Evolutionary conservation across 2,797 vertebrate genomes (phyloP).

Genomic region (Phataginus tricuspis): DNA sequence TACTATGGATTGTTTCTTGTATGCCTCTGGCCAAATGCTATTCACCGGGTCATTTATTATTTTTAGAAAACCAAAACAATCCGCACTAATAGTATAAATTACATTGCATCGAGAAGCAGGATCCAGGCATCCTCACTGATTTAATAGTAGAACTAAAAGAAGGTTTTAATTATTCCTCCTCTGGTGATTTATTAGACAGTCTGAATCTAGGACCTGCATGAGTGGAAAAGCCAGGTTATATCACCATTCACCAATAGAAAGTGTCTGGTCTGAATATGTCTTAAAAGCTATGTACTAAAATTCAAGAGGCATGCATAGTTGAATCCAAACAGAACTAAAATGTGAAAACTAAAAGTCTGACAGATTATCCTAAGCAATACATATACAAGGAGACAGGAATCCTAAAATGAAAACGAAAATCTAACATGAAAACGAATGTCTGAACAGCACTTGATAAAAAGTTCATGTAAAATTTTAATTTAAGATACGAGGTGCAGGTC

Average conservation of each 20-base stretch:
- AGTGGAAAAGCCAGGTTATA: conserved; percentile 57
- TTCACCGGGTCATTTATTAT: conserved; percentile 87
- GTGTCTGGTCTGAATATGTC: neutral
- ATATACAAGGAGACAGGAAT: conserved; percentile 42
- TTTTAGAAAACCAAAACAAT: conserved; percentile 87
- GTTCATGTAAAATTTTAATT: conserved; percentile 31
- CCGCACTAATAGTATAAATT: conserved; percentile 80
- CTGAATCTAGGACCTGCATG: conserved; percentile 4
- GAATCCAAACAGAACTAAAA: neutral
- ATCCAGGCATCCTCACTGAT: conserved; percentile 69
- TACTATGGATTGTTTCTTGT: conserved; percentile 85
- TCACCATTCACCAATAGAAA: conserved; percentile 46
- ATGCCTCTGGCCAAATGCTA: conserved; percentile 83
- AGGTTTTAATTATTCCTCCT: conserved; percentile 80
- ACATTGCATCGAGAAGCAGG: conserved; percentile 58
- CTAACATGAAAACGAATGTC: conserved; percentile 46
- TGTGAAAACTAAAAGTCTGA: neutral
- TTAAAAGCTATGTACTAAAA: conserved; percentile 57
- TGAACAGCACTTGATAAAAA: neutral
- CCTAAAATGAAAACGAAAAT: too few relatives aligned
- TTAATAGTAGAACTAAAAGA: conserved; percentile 67
- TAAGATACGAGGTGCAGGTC: conserved; percentile 29
- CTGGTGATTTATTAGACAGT: conserved; percentile 60
- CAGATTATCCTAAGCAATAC: neutral
- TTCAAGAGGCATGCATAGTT: neutral